Evolutionary conservation across 2,797 vertebrate genomes (phyloP).

Genomic region (Ibycter americanus): DNA sequence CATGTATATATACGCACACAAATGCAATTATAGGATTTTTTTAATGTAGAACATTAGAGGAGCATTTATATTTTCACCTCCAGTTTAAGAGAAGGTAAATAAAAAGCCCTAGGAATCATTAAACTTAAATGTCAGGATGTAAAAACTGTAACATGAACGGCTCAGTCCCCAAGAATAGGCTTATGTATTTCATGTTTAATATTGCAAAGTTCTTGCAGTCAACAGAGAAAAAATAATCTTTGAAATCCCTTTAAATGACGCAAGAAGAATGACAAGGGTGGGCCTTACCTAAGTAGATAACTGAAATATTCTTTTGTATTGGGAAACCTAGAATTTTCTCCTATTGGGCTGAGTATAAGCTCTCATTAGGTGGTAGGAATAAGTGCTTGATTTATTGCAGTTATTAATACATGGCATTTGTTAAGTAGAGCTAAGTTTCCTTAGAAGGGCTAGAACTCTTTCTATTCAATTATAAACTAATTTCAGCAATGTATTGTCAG

Average conservation of each 20-base stretch:
- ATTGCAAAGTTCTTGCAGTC: not conserved
- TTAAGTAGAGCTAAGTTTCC: not conserved
- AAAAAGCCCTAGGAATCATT: not conserved
- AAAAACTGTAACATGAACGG: not conserved
- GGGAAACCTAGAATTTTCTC: not conserved
- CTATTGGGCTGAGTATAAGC: not conserved
- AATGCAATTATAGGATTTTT: not conserved
- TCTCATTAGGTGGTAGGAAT: not conserved
- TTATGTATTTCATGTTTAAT: not conserved
- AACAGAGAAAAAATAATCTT: not conserved
- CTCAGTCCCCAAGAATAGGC: not conserved
- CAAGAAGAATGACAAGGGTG: not conserved
- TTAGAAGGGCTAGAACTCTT: not conserved
- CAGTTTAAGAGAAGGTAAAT: not conserved
- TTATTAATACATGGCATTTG: not conserved
- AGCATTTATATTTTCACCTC: not conserved
- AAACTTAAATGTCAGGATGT: not conserved
- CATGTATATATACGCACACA: fast-evolving
- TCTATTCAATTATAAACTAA: not conserved
- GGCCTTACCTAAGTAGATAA: not conserved
- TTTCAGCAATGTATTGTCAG: not conserved
- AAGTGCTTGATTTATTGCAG: not conserved
- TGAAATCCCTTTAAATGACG: not conserved
- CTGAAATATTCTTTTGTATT: not conserved
- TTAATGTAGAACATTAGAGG: not conserved